Evolutionary conservation across 2,888 invertebrate species (phyloP), one percentile per base, ranked within the genome.

Genomic region (Amphipoea oculea): DNA sequence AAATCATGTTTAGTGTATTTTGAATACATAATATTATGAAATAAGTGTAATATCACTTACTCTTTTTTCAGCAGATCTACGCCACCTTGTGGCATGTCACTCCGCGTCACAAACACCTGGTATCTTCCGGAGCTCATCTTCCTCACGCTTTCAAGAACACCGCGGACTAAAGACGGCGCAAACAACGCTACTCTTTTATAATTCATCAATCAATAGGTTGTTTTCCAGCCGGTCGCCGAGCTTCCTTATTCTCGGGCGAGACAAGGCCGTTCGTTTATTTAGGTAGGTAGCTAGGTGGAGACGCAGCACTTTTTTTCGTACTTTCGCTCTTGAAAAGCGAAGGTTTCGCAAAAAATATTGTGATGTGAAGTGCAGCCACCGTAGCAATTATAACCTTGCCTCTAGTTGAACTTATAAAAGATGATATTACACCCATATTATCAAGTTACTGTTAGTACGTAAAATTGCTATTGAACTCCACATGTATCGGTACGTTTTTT

Each of bases 41-140:
- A 17, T 17, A 51, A 20, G 20, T 48, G 5, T 51, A 51, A 0
- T 51, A 54, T 0, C 11, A 97, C 97, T 97, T 95, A 98, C 98
- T 97, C 96, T 93, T 97, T 95, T 90, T 96, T 95, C 17, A 98
- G 94, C 76, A 98, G 91, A 72, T 97, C 95, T 66, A 98, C 92
- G 42, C 98, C 98, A 88, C 96, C 94, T 75, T 96, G 91, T 5
- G 98, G 98, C 95, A 98, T 97, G 92, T 98, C 97, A 67, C 96
- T 94, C 29, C 98, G 97, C n/a, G 98, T 98, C 70, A 98, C 94
- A 79, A 97, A 97, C 77, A 98, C 97, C 91, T 97, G 97, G 45
- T 97, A 97, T 91, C 95, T 96, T 60, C 88, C 90, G 73, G 89
- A 81, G 73, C 95, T 95, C 96, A 96, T 96, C 75, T 92, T 95